Percentiles rank a stretch among this genome's conserved stretches.
Evolutionary conservation across 2,797 vertebrate genomes (phyloP).

Genomic region (Cyclura pinguis): DNA sequence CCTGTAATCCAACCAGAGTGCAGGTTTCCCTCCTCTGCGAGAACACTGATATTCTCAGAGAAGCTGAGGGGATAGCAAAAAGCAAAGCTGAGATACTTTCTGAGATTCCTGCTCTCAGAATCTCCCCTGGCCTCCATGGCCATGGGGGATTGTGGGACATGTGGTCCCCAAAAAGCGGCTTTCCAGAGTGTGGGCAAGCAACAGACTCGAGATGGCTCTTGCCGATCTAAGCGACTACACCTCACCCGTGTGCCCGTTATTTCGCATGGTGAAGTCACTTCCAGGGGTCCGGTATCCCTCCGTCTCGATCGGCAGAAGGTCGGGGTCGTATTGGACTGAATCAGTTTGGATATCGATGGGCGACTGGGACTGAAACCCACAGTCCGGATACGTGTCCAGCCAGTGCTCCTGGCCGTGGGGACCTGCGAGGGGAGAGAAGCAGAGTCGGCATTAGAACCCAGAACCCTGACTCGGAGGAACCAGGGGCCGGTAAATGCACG

Average conservation of each 20-base stretch:
- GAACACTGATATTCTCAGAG: too few species aligned
- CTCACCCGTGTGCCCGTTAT: slow-evolving; percentile 93
- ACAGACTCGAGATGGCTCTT: neutral
- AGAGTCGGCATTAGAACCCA: neutral
- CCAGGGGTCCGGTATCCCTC: slow-evolving; percentile 83
- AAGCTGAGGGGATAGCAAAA: neutral
- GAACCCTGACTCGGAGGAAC: neutral
- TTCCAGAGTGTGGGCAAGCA: too few species aligned
- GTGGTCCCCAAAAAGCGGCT: too few species aligned
- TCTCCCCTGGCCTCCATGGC: too few species aligned
- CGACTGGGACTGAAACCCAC: slow-evolving; percentile 87
- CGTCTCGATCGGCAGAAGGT: slow-evolving; percentile 78
- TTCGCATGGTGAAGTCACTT: slow-evolving; percentile 80
- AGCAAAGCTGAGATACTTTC: neutral
- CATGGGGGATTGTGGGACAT: too few species aligned
- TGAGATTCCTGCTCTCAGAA: too few species aligned
- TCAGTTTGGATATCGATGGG: slow-evolving; percentile 85
- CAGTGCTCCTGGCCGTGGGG: slow-evolving; percentile 88
- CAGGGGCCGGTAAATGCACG: too few species aligned
- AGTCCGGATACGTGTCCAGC: slow-evolving; percentile 83
- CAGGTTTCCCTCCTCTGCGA: too few species aligned
- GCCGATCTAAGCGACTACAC: accelerated
- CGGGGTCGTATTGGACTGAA: slow-evolving; percentile 78
- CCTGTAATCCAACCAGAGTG: too few species aligned
- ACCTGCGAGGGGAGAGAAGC: slow-evolving; percentile 75